Base-by-base conservation (phyloP, 2,113 vertebrate genomes). In the Spea multiplicata region DNA sequence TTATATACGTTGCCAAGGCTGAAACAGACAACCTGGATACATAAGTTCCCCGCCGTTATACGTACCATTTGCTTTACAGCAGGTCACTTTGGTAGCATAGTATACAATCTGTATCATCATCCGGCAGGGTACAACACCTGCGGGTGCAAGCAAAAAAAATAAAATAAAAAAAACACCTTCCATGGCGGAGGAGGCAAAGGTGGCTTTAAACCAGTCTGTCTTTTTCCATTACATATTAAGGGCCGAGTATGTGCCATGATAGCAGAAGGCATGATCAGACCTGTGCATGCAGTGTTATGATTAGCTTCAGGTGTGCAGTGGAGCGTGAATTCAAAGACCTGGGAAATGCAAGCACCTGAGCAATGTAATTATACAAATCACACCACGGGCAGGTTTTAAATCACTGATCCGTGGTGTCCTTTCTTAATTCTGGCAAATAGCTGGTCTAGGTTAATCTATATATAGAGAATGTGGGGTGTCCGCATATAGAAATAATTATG, bases 351-450 rank as follows among this genome's bases (percentile, higher is more conserved):
- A 57, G 44, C 77, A 73, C 77, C 70, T 73, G 71, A 80, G 70
- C 73, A 80, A 66, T 80, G 77, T 72, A 73, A 80, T 80, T 80
- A 80, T 80, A 73, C 47, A 73, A 67, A 66, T 73, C 76, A 73
- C 61, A 55, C 70, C 61, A 53, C 30, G 77, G 47, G 9, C 9
- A 59, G 9, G 10, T 12, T 12, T 59, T 59, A 8, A 59, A 2
- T 12, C 50, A 53, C 50, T 8, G 10, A 53, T 10, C 6, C 3
- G 50, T 8, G 3, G 9, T 59, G 55, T 13, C 55, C 10, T 12
- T 12, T 13, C 2, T 13, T 59, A 4, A 59, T 13, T 30, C 30
- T 30, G 30, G 30, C 30, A 30, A 30, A 30, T 30, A 30, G 30
- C 30, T 30, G 30, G 30, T 30, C 30, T 30, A 30, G 30, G 30